Conservation (phyloP, 2,797 vertebrate genomes). For the Chloroceryle inda region DNA sequence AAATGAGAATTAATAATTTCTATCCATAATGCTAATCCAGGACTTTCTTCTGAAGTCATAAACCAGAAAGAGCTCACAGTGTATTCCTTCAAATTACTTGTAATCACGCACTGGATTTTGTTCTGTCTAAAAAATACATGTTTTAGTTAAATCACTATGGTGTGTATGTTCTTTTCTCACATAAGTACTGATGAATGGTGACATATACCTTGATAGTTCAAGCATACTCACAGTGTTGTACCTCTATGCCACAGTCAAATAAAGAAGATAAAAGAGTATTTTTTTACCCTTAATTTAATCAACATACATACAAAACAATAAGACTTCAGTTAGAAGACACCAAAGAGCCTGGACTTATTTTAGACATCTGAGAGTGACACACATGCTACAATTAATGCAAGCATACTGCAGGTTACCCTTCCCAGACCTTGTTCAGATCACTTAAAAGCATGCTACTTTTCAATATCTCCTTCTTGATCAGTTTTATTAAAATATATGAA, state of each 20-base stretch:
- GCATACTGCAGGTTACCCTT: background rate
- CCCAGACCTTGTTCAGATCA: background rate
- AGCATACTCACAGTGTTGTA: background rate
- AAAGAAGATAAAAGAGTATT: background rate
- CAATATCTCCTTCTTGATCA: background rate
- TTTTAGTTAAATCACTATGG: background rate
- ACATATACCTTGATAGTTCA: background rate
- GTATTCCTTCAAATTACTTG: background rate
- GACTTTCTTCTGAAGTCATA: background rate
- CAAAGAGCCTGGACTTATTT: background rate
- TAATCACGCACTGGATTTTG: background rate
- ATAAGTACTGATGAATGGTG: background rate
- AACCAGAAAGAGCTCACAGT: background rate
- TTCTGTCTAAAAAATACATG: background rate
- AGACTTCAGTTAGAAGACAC: background rate
- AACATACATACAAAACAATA: background rate
- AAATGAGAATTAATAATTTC: constrained; percentile 53
- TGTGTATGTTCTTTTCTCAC: background rate
- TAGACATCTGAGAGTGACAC: background rate
- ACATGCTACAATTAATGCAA: background rate
- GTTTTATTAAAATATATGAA: background rate
- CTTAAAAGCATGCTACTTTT: background rate
- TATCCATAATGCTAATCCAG: background rate
- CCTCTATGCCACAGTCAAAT: background rate
- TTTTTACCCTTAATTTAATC: background rate